These are phyloP conservation scores for Olivierus martensii DNA, from an alignment of 1,140 invertebrate species.

Conservation along the genomic window DNA sequence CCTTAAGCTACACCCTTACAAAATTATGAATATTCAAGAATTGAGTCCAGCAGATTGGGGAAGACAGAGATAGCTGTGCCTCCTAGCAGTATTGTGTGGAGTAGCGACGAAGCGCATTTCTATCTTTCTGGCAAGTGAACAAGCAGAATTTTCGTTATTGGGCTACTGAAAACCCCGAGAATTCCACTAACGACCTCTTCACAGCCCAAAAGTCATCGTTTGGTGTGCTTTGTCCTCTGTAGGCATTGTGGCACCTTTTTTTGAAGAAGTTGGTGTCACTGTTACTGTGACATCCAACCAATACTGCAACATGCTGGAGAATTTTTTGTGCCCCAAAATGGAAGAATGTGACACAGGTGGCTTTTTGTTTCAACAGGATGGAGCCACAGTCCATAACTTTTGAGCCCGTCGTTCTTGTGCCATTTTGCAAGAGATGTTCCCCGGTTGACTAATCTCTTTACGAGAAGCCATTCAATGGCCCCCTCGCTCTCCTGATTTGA, in stretches of 20 bases:
- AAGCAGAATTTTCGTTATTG: slow-evolving; percentile 19
- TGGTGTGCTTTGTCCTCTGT: neutral
- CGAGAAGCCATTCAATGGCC: too few species aligned
- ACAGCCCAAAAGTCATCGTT: neutral
- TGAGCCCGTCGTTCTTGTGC: too few species aligned
- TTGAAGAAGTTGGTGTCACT: neutral
- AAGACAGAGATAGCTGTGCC: too few species aligned
- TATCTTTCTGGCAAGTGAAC: slow-evolving; percentile 19
- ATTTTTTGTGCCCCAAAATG: neutral
- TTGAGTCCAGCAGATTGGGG: too few species aligned
- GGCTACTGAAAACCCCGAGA: neutral
- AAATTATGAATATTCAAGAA: too few species aligned
- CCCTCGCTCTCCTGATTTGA: too few species aligned
- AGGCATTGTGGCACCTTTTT: neutral
- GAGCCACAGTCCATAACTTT: neutral
- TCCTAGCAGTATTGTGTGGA: too few species aligned
- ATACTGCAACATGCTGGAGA: neutral
- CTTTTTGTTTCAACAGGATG: neutral
- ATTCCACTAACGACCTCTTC: neutral
- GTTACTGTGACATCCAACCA: neutral
- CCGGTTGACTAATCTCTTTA: too few species aligned
- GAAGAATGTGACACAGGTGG: neutral
- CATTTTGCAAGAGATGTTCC: too few species aligned
- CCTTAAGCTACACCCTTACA: too few species aligned
- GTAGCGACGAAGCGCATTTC: neutral